Percentiles rank a stretch among this genome's conserved stretches.
These are phyloP conservation scores for Sebastes dallii DNA, from an alignment of 2,797 vertebrate genomes.

Conservation along the genomic window DNA sequence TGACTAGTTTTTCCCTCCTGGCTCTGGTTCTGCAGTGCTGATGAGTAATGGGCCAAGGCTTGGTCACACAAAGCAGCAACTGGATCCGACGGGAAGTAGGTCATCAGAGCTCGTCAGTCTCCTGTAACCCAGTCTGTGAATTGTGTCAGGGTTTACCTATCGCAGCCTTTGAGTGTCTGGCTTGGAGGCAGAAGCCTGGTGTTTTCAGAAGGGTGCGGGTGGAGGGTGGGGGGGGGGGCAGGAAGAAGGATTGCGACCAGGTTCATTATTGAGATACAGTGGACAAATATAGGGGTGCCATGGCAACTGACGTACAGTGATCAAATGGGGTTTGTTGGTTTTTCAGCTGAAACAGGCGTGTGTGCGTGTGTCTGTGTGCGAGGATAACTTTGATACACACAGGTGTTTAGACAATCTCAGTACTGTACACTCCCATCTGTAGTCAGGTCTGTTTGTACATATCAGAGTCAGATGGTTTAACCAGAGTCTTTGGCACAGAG, in stretches of 20 bases:
- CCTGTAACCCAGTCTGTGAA: constrained; percentile 58
- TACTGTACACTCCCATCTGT: constrained; percentile 71
- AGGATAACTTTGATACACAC: constrained; percentile 55
- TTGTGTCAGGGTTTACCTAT: constrained; percentile 54
- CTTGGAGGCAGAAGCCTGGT: constrained; percentile 30
- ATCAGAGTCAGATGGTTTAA: constrained; percentile 60
- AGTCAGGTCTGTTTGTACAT: constrained; percentile 77
- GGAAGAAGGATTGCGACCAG: not conserved
- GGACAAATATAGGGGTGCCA: constrained; percentile 45
- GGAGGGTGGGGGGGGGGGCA: not conserved
- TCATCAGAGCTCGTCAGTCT: constrained; percentile 58
- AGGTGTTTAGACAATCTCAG: constrained; percentile 75
- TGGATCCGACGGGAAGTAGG: constrained; percentile 69
- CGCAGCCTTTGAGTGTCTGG: constrained; percentile 26
- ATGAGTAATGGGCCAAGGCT: constrained; percentile 41
- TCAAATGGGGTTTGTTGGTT: constrained; percentile 35
- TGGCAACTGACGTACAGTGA: constrained; percentile 47
- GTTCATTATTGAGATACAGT: constrained; percentile 49
- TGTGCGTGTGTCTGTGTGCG: constrained; percentile 29
- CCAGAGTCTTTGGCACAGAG: constrained; percentile 37
- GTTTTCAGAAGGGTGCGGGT: constrained; percentile 8
- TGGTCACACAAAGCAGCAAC: constrained; percentile 61
- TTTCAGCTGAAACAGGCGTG: constrained; percentile 48
- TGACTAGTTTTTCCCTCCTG: constrained; percentile 36
- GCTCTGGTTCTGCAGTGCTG: constrained; percentile 42